Evolutionary conservation across 1,140 invertebrate species (phyloP).

Genomic region (Lordiphosa collinella): DNA sequence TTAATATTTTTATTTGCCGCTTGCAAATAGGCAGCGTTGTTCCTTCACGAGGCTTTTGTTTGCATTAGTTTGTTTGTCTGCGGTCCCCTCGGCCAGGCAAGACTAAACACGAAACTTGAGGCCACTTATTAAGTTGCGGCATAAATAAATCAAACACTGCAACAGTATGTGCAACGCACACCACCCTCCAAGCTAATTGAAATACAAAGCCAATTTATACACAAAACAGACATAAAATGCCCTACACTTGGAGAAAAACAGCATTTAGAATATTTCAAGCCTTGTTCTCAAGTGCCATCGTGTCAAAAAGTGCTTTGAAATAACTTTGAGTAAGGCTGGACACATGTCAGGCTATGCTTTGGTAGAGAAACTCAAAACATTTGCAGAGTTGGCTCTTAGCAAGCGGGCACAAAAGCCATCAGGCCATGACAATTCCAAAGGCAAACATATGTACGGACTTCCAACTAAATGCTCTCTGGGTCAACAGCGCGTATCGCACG

Average conservation of each 20-base stretch:
- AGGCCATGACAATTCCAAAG: too few relatives aligned
- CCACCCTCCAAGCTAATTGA: slow-evolving; percentile 51
- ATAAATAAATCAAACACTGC: slow-evolving; percentile 34
- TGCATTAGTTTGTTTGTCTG: slow-evolving; percentile 42
- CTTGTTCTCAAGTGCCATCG: too few relatives aligned
- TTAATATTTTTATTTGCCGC: slow-evolving; percentile 69
- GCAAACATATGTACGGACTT: too few relatives aligned
- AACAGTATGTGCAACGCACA: slow-evolving; percentile 20
- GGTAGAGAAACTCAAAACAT: too few relatives aligned
- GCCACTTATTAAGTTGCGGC: slow-evolving; percentile 8
- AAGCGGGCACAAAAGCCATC: too few relatives aligned
- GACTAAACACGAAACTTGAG: slow-evolving; percentile 28
- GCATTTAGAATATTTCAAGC: too few relatives aligned
- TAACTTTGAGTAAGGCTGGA: too few relatives aligned
- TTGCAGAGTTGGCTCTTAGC: too few relatives aligned
- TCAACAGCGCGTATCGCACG: too few relatives aligned
- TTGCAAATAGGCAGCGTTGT: slow-evolving; percentile 47
- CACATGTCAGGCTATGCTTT: too few relatives aligned
- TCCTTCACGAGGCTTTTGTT: slow-evolving; percentile 17
- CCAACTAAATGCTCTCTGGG: too few relatives aligned
- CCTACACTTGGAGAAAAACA: slow-evolving; percentile 3
- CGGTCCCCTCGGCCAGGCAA: slow-evolving; percentile 31
- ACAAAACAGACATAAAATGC: slow-evolving; percentile 52
- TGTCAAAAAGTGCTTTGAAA: too few relatives aligned
- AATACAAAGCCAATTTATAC: slow-evolving; percentile 73